These are phyloP conservation scores for Polyommatus icarus DNA, from an alignment of 2,888 invertebrate genomes.

Conservation along the genomic window DNA sequence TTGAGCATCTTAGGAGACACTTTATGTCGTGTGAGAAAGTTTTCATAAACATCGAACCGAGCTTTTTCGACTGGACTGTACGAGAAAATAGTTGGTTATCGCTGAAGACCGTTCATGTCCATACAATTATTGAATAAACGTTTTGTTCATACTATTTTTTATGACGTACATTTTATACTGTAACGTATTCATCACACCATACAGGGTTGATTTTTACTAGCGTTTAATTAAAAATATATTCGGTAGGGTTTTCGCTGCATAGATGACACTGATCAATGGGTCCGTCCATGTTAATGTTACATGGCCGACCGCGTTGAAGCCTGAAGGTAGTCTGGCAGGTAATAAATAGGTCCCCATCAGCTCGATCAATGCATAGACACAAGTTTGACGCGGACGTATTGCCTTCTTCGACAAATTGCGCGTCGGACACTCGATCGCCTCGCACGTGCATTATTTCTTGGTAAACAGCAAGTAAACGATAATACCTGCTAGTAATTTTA, in stretches of 20 bases:
- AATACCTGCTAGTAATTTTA: no score
- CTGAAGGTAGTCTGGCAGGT: slow-evolving; percentile 23
- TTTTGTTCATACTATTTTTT: background rate
- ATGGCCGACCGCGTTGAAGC: background rate
- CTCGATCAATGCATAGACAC: slow-evolving; percentile 26
- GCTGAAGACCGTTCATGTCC: background rate
- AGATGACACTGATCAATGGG: slow-evolving; percentile 21
- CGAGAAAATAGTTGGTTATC: background rate
- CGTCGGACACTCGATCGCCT: background rate
- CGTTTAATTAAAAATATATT: background rate
- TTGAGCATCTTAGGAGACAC: slow-evolving; percentile 36
- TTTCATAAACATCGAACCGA: background rate
- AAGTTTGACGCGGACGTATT: slow-evolving; percentile 20
- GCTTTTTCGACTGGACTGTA: background rate
- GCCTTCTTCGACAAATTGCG: slow-evolving; percentile 18
- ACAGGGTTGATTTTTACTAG: background rate
- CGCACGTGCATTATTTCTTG: background rate
- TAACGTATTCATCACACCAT: background rate
- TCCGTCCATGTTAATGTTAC: slow-evolving; percentile 12
- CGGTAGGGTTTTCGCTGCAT: background rate
- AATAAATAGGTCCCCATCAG: slow-evolving; percentile 20
- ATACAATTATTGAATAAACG: background rate
- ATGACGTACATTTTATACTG: background rate
- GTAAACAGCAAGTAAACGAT: background rate
- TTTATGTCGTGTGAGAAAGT: background rate